Evolutionary conservation across 2,113 vertebrate species (phyloP).

Genomic region (Microcebus griseorufus): DNA sequence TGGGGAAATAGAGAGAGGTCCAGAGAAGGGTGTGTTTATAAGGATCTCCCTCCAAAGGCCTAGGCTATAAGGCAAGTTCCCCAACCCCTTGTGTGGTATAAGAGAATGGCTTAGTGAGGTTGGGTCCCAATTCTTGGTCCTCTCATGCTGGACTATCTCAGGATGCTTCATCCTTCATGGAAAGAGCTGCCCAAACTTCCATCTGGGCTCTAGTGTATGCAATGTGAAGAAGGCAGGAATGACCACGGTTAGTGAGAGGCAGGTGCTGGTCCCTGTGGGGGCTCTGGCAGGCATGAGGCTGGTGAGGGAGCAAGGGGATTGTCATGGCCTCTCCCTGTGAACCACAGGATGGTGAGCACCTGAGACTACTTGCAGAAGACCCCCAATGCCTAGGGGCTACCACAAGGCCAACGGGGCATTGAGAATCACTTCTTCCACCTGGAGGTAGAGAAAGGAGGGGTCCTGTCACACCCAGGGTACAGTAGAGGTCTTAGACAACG

Average conservation of each 20-base stretch:
- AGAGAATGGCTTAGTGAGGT: background rate
- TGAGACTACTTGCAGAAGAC: background rate
- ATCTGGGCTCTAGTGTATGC: background rate
- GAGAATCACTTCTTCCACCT: background rate
- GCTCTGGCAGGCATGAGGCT: background rate
- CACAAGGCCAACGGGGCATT: too few relatives aligned
- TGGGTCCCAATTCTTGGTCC: background rate
- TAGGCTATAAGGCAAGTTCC: background rate
- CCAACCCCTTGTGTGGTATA: background rate
- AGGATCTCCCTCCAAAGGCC: background rate
- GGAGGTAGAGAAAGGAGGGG: background rate
- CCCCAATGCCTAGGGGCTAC: background rate
- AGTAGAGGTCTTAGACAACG: background rate
- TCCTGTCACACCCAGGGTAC: background rate
- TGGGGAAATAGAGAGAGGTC: background rate
- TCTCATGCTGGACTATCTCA: background rate
- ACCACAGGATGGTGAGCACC: background rate
- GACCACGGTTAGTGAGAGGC: background rate
- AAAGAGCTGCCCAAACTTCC: background rate
- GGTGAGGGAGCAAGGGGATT: rapidly evolving
- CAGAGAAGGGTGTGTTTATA: background rate
- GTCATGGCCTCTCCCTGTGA: background rate
- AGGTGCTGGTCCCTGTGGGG: background rate
- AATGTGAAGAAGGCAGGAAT: background rate
- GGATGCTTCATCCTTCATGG: background rate